Evolutionary conservation across 2,888 invertebrate species (phyloP).

Genomic region (Cephonodes hylas): DNA sequence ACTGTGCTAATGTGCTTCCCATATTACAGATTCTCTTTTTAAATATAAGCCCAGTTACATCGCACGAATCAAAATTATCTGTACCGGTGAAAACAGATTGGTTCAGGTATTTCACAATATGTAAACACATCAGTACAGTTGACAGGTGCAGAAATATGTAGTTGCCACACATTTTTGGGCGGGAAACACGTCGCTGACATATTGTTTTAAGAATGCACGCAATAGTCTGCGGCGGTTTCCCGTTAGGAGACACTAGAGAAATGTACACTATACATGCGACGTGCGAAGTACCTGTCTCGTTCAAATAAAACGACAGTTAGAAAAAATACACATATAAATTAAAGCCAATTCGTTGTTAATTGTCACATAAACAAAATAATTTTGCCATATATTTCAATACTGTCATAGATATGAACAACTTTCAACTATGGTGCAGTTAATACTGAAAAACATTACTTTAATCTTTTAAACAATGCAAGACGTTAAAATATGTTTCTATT

Average conservation of each 20-base stretch:
- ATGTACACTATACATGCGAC: slow-evolving; percentile 16
- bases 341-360: background rate
- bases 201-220: too few relatives aligned
- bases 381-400: background rate
- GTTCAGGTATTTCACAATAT: background rate
- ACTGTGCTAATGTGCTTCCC: background rate
- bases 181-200: background rate
- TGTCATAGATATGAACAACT: background rate
- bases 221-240: too few relatives aligned
- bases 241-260: background rate
- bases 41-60: background rate
- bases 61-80: background rate
- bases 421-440: background rate
- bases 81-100: too few relatives aligned
- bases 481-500: background rate
- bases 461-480: too few relatives aligned
- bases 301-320: slow-evolving; percentile 5
- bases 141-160: background rate
- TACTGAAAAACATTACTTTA: background rate
- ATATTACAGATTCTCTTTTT: background rate
- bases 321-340: background rate
- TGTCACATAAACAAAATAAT: background rate
- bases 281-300: slow-evolving; percentile 16
- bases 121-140: background rate
- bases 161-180: background rate